Conservation (phyloP, 2,113 vertebrate genomes). For the Ptilonorhynchus violaceus region DNA sequence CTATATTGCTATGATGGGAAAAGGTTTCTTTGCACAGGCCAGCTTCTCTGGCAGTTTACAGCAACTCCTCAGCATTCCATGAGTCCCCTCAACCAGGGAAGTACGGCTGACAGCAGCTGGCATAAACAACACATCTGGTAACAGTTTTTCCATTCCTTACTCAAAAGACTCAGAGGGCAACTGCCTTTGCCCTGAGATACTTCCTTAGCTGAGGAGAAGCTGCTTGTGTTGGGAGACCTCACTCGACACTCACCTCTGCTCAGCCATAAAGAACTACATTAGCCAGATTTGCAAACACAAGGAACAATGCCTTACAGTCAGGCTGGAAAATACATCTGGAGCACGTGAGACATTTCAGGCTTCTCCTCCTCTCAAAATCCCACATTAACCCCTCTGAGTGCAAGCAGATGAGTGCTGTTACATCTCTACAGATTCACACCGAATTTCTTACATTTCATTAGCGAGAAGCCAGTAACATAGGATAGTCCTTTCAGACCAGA, state of each 20-base stretch:
- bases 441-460: neutral
- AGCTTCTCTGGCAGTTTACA: neutral
- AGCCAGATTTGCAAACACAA: constrained; percentile 16
- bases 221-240: neutral
- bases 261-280: constrained; percentile 4
- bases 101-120: neutral
- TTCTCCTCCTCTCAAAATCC: neutral
- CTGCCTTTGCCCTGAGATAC: neutral
- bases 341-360: constrained; percentile 5
- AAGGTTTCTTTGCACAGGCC: neutral
- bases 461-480: neutral
- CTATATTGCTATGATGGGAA: neutral
- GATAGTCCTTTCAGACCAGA: neutral
- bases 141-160: neutral
- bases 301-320: constrained; percentile 41
- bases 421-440: neutral
- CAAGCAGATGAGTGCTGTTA: neutral
- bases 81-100: neutral
- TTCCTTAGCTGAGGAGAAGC: neutral
- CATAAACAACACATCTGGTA: neutral
- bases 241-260: neutral
- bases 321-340: constrained; percentile 33
- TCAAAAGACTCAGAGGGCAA: neutral
- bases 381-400: neutral
- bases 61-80: neutral